Conservation (phyloP, 92 coral and sea anemone genomes). For the Phymanthus crucifer region DNA sequence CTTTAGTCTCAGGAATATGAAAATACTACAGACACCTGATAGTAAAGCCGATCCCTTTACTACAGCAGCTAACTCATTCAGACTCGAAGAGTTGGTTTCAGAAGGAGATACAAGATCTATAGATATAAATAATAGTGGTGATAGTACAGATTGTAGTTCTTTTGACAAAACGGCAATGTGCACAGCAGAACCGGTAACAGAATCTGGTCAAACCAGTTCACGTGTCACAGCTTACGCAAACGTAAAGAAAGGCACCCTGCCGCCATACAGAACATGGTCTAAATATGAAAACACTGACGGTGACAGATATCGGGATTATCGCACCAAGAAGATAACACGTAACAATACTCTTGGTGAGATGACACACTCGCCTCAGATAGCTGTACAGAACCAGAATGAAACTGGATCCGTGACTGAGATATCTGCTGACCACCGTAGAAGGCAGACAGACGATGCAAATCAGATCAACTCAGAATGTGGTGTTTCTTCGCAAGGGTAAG, state of each 20-base stretch:
- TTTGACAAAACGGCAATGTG: neutral
- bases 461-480: neutral
- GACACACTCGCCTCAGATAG: neutral
- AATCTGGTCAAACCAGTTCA: neutral
- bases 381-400: neutral
- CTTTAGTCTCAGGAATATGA: slow-evolving; percentile 10
- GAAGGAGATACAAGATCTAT: neutral
- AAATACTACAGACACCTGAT: neutral
- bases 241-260: slow-evolving; percentile 28
- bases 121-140: neutral
- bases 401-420: neutral
- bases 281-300: slow-evolving; percentile 20
- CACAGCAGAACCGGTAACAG: neutral
- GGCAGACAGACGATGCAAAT: neutral
- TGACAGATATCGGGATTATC: slow-evolving; percentile 8
- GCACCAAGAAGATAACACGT: neutral
- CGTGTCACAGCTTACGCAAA: neutral
- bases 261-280: slow-evolving; percentile 48
- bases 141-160: neutral
- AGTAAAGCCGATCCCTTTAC: neutral
- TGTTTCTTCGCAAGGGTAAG: neutral
- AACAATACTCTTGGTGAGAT: neutral
- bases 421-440: neutral
- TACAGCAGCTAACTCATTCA: neutral
- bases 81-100: neutral